Percentiles rank a stretch among this genome's conserved stretches.
Conservation (phyloP, 2,888 invertebrate genomes). For the Apamea anceps region DNA sequence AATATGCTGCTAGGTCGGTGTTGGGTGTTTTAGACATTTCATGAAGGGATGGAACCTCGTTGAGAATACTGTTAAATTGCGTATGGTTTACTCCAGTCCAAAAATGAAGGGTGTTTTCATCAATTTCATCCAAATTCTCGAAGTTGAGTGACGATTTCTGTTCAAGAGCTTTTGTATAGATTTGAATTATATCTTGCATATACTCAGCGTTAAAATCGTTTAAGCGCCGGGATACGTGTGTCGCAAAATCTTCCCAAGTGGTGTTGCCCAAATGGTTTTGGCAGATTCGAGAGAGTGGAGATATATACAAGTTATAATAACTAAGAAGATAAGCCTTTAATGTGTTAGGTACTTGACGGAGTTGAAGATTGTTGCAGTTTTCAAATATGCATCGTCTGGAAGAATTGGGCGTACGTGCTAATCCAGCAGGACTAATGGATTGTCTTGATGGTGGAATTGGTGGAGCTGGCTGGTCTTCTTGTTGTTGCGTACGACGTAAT, state of each 20-base stretch:
- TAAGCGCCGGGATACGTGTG: constrained; percentile 12
- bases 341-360: constrained; percentile 7
- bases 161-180: constrained; percentile 15
- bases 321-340: constrained; percentile 8
- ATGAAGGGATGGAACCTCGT: constrained; percentile 7
- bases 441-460: neutral
- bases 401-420: constrained; percentile 8
- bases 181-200: constrained; percentile 5
- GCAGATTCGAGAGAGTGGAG: constrained; percentile 12
- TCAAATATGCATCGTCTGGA: neutral
- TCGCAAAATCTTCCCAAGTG: constrained; percentile 10
- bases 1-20: constrained; percentile 8
- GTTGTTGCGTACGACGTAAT: constrained; percentile 13
- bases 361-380: constrained; percentile 14
- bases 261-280: constrained; percentile 3
- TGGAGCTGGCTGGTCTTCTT: constrained; percentile 8
- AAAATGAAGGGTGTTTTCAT: constrained; percentile 8
- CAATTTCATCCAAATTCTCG: constrained; percentile 7
- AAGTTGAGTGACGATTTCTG: constrained; percentile 4
- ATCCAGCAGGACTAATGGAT: constrained; percentile 9
- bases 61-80: constrained; percentile 5
- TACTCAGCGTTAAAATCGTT: constrained; percentile 5
- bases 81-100: neutral
- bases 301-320: constrained; percentile 6
- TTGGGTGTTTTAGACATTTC: constrained; percentile 7